Percentiles rank a stretch among this genome's conserved stretches.
Conservation (phyloP, 1,140 invertebrate species). For the Melitaea cinxia region DNA sequence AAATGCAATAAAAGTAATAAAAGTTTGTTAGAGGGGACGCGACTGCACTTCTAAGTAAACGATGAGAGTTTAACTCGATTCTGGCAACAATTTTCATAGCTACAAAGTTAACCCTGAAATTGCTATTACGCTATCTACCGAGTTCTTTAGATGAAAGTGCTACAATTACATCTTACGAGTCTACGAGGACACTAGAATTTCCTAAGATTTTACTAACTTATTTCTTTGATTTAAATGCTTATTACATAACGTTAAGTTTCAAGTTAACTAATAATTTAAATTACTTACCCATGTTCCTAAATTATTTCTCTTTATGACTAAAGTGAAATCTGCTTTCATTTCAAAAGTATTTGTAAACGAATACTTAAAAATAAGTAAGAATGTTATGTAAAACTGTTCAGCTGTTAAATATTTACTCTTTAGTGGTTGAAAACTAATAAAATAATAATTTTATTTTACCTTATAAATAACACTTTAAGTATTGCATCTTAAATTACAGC, state of each 20-base stretch:
- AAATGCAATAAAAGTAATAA: conserved; percentile 29
- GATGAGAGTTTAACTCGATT: conserved; percentile 42
- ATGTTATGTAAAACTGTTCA: too few species aligned
- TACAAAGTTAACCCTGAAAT: conserved; percentile 36
- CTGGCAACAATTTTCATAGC: conserved; percentile 42
- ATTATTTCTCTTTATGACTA: too few species aligned
- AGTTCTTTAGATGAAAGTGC: conserved; percentile 17
- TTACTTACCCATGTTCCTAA: too few species aligned
- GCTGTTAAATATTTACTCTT: too few species aligned
- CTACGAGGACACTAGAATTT: background rate
- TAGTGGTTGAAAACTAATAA: too few species aligned
- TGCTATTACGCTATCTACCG: conserved; percentile 33
- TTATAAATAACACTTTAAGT: conserved; percentile 5
- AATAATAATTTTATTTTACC: too few species aligned
- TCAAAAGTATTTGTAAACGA: too few species aligned
- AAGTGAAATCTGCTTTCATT: too few species aligned
- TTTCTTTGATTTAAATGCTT: background rate
- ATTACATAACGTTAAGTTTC: background rate
- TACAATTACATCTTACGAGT: conserved; percentile 19
- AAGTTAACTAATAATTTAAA: too few species aligned
- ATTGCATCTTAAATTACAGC: conserved; percentile 21
- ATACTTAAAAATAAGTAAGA: too few species aligned
- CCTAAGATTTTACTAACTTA: background rate
- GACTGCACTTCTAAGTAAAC: conserved; percentile 36
- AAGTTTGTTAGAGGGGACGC: conserved; percentile 32